Evolutionary conservation across 2,888 invertebrate species (phyloP), one percentile per base, ranked within the genome.

Genomic region (Apantesis nais): DNA sequence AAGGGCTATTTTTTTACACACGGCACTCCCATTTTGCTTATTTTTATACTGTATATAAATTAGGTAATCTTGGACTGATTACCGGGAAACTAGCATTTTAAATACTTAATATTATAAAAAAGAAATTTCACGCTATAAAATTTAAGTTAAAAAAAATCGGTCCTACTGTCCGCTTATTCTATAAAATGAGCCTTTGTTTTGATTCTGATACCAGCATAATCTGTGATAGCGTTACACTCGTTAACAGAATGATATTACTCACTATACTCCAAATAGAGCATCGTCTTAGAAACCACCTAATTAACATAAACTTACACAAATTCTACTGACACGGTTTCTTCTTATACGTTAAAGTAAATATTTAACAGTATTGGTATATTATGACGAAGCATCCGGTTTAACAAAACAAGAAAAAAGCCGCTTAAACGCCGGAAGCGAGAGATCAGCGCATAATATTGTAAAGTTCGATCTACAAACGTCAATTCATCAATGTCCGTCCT

Each of bases 401-500:
- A 75, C 77, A 78, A 76, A 83, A 81, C 85, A 83, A 85, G 83
- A 83, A 72, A 74, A 78, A 80, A 78, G 77, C 78, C 80, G 81
- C 78, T 75, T 73, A 74, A 82, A 81, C 83, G 81, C 86, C 88
- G 89, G 89, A 89, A 88, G 85, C 81, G 68, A 77, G 82, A 82
- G 80, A 85, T 86, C 85, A 81, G 82, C 83, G 82, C 85, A 75
- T 82, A 86, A 83, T 74, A 77, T 78, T 79, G 81, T 78, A 73
- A 78, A 83, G 76, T 84, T 81, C 83, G 86, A 86, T 89, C 86
- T 79, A 85, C 83, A 85, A 88, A 87, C 83, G 86, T 88, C 88
- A 85, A 89, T 91, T 89, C 83, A 88, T 90, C 87, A 89, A 87
- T 83, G 86, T 85, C 84, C 78, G 69, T 80, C 82, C 78, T 80